phyloP scores from a whole-genome alignment of 2,888 invertebrate species.

The Drosophila putrida region DNA sequence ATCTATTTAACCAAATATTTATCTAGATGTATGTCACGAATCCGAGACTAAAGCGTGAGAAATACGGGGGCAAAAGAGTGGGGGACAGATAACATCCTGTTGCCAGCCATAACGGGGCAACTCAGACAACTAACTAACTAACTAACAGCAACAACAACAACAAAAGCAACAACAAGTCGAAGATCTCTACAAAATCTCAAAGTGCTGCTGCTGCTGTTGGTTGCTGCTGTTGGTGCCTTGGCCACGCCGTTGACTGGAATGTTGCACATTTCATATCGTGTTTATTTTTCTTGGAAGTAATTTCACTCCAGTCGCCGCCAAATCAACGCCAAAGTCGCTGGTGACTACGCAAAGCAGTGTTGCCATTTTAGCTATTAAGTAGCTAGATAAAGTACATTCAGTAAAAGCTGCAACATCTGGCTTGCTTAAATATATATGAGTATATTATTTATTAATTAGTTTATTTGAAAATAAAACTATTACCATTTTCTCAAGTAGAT shows the following conservation, averaged over 20 bases:
- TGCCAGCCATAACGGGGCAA: constrained; percentile 59
- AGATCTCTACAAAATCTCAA: constrained; percentile 41
- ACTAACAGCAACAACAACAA: constrained; percentile 6
- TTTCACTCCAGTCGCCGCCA: constrained; percentile 66
- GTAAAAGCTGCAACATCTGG: too few relatives aligned
- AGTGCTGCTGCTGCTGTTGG: constrained; percentile 19
- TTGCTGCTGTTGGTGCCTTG: constrained; percentile 5
- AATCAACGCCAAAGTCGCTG: constrained; percentile 24
- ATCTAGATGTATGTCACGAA: neutral
- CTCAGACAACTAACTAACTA: constrained; percentile 15
- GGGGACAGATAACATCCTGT: constrained; percentile 48
- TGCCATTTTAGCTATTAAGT: too few relatives aligned
- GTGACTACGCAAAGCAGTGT: too few relatives aligned
- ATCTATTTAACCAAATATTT: neutral
- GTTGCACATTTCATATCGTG: constrained; percentile 80
- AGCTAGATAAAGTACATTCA: too few relatives aligned
- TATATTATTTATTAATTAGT: too few relatives aligned
- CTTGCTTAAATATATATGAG: too few relatives aligned
- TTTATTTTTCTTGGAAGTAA: constrained; percentile 79
- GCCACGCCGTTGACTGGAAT: constrained; percentile 61
- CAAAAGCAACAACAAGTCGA: constrained; percentile 1
- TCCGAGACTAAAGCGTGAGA: neutral
- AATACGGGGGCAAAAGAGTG: neutral
- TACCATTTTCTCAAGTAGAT: too few relatives aligned
- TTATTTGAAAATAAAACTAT: too few relatives aligned